A percentile compares a stretch with the other conserved stretches of the same genome.
phyloP scores from a whole-genome alignment of 1,140 invertebrate genomes.

The Cydia strobilella region DNA sequence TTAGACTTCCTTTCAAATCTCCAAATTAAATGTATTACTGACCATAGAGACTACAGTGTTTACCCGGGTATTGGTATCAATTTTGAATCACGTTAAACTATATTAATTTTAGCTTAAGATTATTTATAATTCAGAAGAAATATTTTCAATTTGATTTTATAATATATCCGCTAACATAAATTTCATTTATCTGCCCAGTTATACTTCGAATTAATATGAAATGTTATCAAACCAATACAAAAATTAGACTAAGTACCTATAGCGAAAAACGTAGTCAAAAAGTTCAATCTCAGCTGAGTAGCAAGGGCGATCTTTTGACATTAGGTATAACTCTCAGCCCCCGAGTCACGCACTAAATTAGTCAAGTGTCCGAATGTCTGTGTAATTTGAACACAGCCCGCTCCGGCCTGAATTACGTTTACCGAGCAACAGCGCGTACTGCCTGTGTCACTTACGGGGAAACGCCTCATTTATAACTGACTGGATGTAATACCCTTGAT shows the following conservation, averaged over 20 bases:
- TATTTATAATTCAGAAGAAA: too few species aligned
- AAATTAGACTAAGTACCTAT: too few species aligned
- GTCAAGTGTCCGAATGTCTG: constrained; percentile 26
- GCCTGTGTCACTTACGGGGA: constrained; percentile 19
- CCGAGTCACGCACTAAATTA: constrained; percentile 29
- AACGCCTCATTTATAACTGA: constrained; percentile 13
- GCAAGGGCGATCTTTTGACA: constrained; percentile 18
- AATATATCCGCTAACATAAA: too few species aligned
- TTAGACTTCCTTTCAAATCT: not conserved
- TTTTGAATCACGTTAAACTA: too few species aligned
- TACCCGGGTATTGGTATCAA: too few species aligned
- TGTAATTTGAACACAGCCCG: constrained; percentile 21
- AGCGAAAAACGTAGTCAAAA: not conserved
- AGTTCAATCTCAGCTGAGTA: constrained; percentile 2
- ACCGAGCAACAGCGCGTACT: not conserved
- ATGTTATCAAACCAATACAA: too few species aligned
- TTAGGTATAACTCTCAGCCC: constrained; percentile 21
- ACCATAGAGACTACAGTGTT: too few species aligned
- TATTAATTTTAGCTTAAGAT: too few species aligned
- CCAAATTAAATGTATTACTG: not conserved
- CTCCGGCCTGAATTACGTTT: constrained; percentile 29
- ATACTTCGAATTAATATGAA: too few species aligned
- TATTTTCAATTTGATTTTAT: too few species aligned
- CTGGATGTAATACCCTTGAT: not conserved
- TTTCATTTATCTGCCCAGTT: too few species aligned